Evolutionary conservation across 2,797 vertebrate species (phyloP).

Genomic region (Falco rusticolus): DNA sequence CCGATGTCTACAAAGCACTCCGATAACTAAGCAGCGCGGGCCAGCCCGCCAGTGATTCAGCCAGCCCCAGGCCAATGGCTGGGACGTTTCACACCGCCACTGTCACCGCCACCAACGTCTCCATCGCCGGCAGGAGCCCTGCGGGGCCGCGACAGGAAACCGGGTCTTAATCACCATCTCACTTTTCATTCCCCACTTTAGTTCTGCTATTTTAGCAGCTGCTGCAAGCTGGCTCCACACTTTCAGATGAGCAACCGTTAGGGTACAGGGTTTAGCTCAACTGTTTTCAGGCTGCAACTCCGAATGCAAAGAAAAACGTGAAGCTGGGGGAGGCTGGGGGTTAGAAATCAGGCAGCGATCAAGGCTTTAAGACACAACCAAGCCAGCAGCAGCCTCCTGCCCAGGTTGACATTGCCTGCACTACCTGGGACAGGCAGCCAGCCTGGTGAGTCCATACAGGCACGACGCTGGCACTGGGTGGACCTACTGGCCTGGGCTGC

Average conservation of each 20-base stretch:
- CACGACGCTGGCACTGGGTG: not conserved
- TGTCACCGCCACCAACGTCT: not conserved
- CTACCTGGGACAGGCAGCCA: not conserved
- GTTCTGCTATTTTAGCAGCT: slow-evolving; percentile 58
- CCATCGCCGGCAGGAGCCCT: not conserved
- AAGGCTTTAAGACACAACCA: not conserved
- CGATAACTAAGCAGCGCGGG: not conserved
- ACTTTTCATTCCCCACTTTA: slow-evolving; percentile 58
- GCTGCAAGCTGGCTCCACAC: not conserved
- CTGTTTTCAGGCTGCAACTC: not conserved
- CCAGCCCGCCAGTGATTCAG: not conserved
- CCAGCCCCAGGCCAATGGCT: not conserved
- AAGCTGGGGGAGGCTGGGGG: not conserved
- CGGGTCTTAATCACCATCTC: slow-evolving; percentile 62
- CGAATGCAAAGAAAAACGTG: not conserved
- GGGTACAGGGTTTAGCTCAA: not conserved
- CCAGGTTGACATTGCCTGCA: not conserved
- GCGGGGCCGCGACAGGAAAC: not conserved
- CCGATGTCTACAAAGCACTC: not conserved
- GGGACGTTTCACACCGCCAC: not conserved
- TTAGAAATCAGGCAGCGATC: not conserved
- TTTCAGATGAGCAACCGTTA: slow-evolving; percentile 21
- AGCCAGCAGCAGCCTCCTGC: not conserved
- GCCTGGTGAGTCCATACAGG: not conserved
- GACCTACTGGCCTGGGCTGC: not conserved